Percentiles rank a stretch among this genome's conserved stretches.
Evolutionary conservation across 2,888 invertebrate species (phyloP).

Genomic region (Lepidocyrtinus sp.): DNA sequence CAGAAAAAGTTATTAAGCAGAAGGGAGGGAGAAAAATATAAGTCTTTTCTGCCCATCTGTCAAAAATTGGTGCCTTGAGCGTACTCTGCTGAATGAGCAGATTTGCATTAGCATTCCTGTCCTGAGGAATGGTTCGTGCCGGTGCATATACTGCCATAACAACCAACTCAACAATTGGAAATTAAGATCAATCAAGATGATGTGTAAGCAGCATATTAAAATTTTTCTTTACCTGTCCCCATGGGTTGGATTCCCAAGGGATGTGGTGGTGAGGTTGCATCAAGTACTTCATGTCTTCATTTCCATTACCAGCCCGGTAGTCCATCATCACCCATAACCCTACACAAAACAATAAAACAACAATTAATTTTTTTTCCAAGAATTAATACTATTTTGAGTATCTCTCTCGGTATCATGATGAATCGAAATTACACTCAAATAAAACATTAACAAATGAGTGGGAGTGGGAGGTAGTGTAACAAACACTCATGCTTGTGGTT

Average conservation of each 20-base stretch:
- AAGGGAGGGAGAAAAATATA: no score
- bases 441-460: no score
- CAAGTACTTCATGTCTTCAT: constrained; percentile 70
- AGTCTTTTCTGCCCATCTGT: constrained; percentile 44
- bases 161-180: constrained; percentile 5
- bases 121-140: constrained; percentile 51
- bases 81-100: constrained; percentile 22
- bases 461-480: background rate
- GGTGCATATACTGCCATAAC: constrained; percentile 21
- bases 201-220: background rate
- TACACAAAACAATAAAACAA: background rate
- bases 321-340: constrained; percentile 68
- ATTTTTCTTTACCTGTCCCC: constrained; percentile 64
- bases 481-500: background rate
- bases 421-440: background rate
- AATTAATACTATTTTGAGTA: background rate
- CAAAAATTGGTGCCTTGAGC: constrained; percentile 56
- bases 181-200: background rate
- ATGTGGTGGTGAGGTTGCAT: constrained; percentile 70
- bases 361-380: background rate
- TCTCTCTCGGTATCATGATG: background rate
- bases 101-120: constrained; percentile 41
- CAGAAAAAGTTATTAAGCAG: no score
- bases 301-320: constrained; percentile 69
- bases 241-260: constrained; percentile 68